These are phyloP conservation scores for Suillia variegata DNA, from an alignment of 2,888 invertebrate species.

Conservation along the genomic window DNA sequence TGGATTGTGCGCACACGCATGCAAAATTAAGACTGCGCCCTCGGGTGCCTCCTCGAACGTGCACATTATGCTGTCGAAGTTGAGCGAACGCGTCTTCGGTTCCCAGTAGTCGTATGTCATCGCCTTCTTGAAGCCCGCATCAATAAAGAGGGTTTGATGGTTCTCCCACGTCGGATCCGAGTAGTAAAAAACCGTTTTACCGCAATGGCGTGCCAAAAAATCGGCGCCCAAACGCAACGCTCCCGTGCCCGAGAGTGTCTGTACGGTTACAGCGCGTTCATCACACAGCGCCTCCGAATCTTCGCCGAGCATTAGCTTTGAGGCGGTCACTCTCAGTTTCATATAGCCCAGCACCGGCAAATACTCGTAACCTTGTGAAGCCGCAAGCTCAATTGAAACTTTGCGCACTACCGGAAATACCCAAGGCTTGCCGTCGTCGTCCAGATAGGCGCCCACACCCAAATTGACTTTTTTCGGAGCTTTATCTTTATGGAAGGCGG, in stretches of 20 bases:
- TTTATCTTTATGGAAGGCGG: conserved; percentile 89
- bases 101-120: conserved; percentile 95
- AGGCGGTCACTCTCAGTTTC: conserved; percentile 81
- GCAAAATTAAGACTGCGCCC: conserved; percentile 83
- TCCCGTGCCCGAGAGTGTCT: conserved; percentile 96
- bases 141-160: conserved; percentile 92
- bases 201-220: conserved; percentile 75
- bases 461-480: conserved; percentile 96
- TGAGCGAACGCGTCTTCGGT: conserved; percentile 24
- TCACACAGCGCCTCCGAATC: conserved; percentile 71
- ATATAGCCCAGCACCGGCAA: conserved; percentile 87
- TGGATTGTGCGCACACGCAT: conserved; percentile 96
- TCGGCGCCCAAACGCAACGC: conserved; percentile 91
- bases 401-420: conserved; percentile 86
- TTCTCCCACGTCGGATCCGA: conserved; percentile 98
- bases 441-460: conserved; percentile 95
- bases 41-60: conserved; percentile 78
- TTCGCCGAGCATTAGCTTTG: conserved; percentile 86
- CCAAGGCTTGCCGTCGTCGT: conserved; percentile 96
- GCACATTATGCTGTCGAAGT: conserved; percentile 64
- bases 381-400: conserved; percentile 60
- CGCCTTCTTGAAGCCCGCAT: conserved; percentile 83
- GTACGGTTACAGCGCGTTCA: conserved; percentile 76
- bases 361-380: no score
- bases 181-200: conserved; percentile 79